Base-by-base conservation (phyloP, 2,888 invertebrate species). In the Archips crataeganus region DNA sequence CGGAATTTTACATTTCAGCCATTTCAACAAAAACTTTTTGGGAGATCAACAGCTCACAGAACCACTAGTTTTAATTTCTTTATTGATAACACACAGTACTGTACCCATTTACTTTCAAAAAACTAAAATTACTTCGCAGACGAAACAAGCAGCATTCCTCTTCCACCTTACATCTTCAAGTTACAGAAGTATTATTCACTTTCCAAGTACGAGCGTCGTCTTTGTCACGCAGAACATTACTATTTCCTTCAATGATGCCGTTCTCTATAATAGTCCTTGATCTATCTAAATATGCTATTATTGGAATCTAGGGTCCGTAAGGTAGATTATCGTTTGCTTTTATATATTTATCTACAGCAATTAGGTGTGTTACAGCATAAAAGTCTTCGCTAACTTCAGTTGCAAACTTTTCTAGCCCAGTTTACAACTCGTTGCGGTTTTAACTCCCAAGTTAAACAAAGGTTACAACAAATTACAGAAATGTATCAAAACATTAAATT, bases 401-500 rank as follows among this genome's bases (percentile, higher is more conserved):
- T 9, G 32, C 32, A 15, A 51, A 51, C 65, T 51, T 65, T 10
- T 4, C 51, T n/a, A 36, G 63, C 5, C 51, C 47, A 51, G 63
- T 65, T 5, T 15, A n/a, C 3, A 65, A 65, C 51, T 65, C 49
- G 51, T 51, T 65, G 65, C 51, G 65, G 65, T 51, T 49, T 8
- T 2, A 49, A n/a, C 15, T 36, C 15, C 36, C 34, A 64, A 64
- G 49, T 64, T 64, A 64, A 64, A 49, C 65, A 65, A 65, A 65
- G 49, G 51, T 65, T 65, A 15, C 36, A 65, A 51, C 51, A 65
- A 65, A 65, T 65, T 65, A 51, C 15, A 5, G 49, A 47, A 65
- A 65, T 65, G 51, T 65, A 65, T 65, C 65, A 65, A 65, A 65
- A 65, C 51, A 51, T 65, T 36, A 65, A 65, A 65, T 51, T 65